Conservation (phyloP, 2,113 vertebrate species). For the Melanotaenia duboulayi region DNA sequence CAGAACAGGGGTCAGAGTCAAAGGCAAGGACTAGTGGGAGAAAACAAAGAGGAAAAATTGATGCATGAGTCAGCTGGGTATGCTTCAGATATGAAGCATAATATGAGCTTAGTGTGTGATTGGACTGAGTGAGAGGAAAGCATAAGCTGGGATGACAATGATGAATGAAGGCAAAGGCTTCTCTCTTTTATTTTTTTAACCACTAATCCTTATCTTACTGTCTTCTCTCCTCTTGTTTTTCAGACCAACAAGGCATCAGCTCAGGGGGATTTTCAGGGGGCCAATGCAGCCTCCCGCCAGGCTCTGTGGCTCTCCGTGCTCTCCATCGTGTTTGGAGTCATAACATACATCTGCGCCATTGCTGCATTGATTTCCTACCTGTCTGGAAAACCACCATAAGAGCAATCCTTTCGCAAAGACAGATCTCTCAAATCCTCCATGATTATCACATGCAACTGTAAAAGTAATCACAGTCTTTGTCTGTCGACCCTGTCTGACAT, state of each 20-base stretch:
- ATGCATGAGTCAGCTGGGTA: slow-evolving; percentile 34
- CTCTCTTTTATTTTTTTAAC: slow-evolving; percentile 5
- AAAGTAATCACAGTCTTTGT: slow-evolving; percentile 34
- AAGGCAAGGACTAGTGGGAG: slow-evolving; percentile 35
- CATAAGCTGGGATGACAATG: slow-evolving; percentile 46
- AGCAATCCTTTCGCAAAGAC: not conserved
- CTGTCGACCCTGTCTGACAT: slow-evolving; percentile 19
- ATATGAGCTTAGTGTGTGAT: slow-evolving; percentile 40
- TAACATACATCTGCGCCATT: slow-evolving; percentile 87
- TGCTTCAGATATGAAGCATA: slow-evolving; percentile 41
- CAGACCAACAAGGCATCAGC: slow-evolving; percentile 92
- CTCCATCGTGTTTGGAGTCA: slow-evolving; percentile 88
- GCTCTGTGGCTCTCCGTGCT: slow-evolving; percentile 89
- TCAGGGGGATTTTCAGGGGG: slow-evolving; percentile 87
- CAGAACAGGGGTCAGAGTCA: slow-evolving; percentile 51
- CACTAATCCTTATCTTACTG: slow-evolving; percentile 50
- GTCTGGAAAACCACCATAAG: slow-evolving; percentile 86
- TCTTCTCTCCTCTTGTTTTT: slow-evolving; percentile 22
- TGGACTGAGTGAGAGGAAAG: slow-evolving; percentile 44
- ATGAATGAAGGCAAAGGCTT: slow-evolving; percentile 59
- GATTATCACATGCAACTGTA: slow-evolving; percentile 47
- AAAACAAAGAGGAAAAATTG: slow-evolving; percentile 22
- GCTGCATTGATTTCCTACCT: slow-evolving; percentile 88
- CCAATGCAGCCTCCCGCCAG: slow-evolving; percentile 86
- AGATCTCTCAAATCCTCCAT: slow-evolving; percentile 6